These are phyloP conservation scores for Camelus dromedarius DNA, from an alignment of 2,113 vertebrate genomes.

Conservation along the genomic window DNA sequence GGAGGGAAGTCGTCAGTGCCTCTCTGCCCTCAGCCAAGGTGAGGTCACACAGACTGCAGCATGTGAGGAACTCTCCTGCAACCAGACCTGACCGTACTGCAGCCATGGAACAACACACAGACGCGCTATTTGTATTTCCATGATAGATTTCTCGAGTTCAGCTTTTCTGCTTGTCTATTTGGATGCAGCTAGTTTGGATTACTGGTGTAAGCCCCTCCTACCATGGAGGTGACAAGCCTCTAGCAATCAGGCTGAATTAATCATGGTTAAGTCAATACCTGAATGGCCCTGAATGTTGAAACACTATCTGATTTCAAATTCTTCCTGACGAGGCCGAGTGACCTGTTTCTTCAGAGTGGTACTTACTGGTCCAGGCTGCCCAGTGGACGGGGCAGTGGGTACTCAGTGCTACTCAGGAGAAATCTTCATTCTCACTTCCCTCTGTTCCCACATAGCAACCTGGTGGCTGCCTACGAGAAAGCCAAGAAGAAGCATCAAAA, in stretches of 20 bases:
- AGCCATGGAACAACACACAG: background rate
- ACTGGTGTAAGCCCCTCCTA: background rate
- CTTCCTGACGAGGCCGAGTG: background rate
- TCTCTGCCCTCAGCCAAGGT: background rate
- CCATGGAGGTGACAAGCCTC: background rate
- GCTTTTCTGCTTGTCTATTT: background rate
- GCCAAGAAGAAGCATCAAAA: slow-evolving; percentile 96
- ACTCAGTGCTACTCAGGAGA: background rate
- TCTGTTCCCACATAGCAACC: slow-evolving; percentile 87
- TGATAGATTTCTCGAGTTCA: background rate
- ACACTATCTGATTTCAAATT: background rate
- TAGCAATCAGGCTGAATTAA: background rate
- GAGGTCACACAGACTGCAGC: background rate
- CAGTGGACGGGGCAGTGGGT: background rate
- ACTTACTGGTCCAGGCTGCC: background rate
- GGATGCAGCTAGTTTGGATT: background rate
- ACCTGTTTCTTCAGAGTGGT: background rate
- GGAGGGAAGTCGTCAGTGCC: background rate
- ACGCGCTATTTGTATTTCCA: background rate
- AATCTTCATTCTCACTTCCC: background rate
- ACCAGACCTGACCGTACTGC: too few relatives aligned
- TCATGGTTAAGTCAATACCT: background rate
- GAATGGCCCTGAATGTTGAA: accelerated
- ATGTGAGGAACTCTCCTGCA: background rate
- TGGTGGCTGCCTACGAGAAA: slow-evolving; percentile 95